Base-by-base conservation (phyloP, 1,140 invertebrate genomes). In the Drosophila lowei region DNA sequence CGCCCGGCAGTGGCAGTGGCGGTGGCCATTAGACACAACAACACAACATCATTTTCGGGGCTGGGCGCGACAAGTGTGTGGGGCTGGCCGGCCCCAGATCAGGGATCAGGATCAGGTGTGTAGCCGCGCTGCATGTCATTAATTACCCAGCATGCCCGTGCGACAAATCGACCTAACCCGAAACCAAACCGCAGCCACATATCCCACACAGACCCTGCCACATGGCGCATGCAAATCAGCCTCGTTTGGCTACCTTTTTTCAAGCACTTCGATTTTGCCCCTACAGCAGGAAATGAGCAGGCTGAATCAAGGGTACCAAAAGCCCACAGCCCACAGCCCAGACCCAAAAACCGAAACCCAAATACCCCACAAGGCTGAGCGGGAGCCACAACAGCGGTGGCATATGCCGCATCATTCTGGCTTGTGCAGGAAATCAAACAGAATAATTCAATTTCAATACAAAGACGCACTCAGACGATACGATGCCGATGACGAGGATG, bases 371-470 rank as follows among this genome's bases (percentile, higher is more conserved):
- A 75, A 72, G 70, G 34, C 63, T 63, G 18, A 46, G 55, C 43
- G 54, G 28, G 55, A 34, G 18, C 2, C 4, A 9, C 18, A 25
- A 42, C 43, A 47, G 38, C 38, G 47, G 41, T 50, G 73, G 64
- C 74, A 78, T 78, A 88, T 84, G 78, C 71, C 71, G 56, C 77
- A 74, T 61, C 78, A 78, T 88, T 83, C 76, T 78, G 73, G 81
- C 77, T 81, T 88, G 77, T 71, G 70, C 71, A 78, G 86, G 80
- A 89, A 89, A 89, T 89, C 80, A 89, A 90, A 89, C 86, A 81
- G 77, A 89, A 89, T 89, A 89, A 89, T 89, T 89, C 86, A 85
- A 85, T 89, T 89, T 81, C 74, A 77, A 81, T 88, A 79, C 84
- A 88, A 88, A 76, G 79, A 79, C 75, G 47, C 74, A 75, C 62